These are phyloP conservation scores for Caenorhabditis zanzibari DNA, from an alignment of 2,888 invertebrate species.

Conservation along the genomic window DNA sequence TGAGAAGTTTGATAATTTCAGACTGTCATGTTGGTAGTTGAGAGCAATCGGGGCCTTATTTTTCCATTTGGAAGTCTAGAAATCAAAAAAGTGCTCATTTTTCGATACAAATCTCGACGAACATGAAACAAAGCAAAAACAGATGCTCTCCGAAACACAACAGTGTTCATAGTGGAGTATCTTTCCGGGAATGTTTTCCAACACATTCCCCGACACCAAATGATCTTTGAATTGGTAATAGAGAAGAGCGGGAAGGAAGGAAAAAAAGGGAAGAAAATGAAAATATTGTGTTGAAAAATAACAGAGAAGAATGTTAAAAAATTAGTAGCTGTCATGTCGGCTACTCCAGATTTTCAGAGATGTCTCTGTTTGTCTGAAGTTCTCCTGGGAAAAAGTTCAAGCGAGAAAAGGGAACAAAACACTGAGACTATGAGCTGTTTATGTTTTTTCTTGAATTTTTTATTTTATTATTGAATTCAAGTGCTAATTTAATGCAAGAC, in stretches of 20 bases:
- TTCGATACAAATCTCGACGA: too few relatives aligned
- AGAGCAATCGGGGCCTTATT: too few relatives aligned
- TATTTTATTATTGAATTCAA: not conserved
- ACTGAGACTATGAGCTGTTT: not conserved
- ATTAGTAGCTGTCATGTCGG: not conserved
- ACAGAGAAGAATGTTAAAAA: not conserved
- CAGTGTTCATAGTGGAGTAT: not conserved
- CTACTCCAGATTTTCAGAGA: conserved; percentile 21
- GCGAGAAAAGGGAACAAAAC: not conserved
- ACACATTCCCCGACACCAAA: conserved; percentile 16
- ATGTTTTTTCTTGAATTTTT: conserved; percentile 10
- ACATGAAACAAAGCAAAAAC: not conserved
- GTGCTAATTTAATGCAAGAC: conserved; percentile 2
- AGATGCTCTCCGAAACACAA: conserved; percentile 1
- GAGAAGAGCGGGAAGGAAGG: not conserved
- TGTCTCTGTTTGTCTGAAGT: not conserved
- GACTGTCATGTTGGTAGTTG: too few relatives aligned
- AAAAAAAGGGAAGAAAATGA: conserved; percentile 1
- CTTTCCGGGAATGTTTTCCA: conserved; percentile 12
- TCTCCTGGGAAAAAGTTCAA: not conserved
- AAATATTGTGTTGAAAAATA: conserved; percentile 17
- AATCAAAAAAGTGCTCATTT: too few relatives aligned
- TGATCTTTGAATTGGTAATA: conserved; percentile 36
- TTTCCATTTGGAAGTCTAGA: too few relatives aligned
- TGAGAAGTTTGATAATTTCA: too few relatives aligned